These are phyloP conservation scores for Acrossocheilus wenchowensis DNA, from an alignment of 2,797 vertebrate genomes.

Conservation along the genomic window DNA sequence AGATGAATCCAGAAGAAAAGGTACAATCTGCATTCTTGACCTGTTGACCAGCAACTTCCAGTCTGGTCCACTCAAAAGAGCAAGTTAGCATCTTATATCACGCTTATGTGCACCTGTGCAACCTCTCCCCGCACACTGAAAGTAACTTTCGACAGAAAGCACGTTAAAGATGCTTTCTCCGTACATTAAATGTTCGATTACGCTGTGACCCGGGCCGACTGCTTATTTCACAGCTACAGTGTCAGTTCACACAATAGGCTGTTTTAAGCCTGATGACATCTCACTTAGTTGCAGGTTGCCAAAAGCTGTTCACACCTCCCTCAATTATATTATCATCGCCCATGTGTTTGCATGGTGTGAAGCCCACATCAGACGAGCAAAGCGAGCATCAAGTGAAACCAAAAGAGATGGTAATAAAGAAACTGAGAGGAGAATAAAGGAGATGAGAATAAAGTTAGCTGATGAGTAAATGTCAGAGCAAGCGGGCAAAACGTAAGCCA, in stretches of 20 bases:
- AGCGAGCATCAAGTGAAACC: conserved; percentile 24
- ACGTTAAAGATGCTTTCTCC: neutral
- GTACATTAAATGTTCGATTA: neutral
- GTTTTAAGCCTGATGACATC: conserved; percentile 25
- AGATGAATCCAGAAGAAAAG: neutral
- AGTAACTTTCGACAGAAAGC: neutral
- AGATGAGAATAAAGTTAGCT: neutral
- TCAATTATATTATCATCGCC: conserved; percentile 49
- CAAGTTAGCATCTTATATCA: neutral
- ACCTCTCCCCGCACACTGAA: neutral
- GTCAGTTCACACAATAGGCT: neutral
- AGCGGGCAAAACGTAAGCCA: conserved; percentile 15
- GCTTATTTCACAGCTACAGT: conserved; percentile 24
- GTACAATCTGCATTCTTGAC: neutral
- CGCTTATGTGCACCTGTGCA: neutral
- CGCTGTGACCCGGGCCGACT: neutral
- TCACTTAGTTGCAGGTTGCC: conserved; percentile 28
- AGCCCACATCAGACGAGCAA: conserved; percentile 27
- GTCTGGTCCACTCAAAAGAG: neutral
- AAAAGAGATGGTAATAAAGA: conserved; percentile 22
- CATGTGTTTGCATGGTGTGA: conserved; percentile 35
- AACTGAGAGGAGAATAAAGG: neutral
- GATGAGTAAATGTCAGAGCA: conserved; percentile 20
- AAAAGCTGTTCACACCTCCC: conserved; percentile 39
- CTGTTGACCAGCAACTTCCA: neutral